Evolutionary conservation across 1,140 invertebrate genomes (phyloP).

Genomic region (Neodiprion virginianus): DNA sequence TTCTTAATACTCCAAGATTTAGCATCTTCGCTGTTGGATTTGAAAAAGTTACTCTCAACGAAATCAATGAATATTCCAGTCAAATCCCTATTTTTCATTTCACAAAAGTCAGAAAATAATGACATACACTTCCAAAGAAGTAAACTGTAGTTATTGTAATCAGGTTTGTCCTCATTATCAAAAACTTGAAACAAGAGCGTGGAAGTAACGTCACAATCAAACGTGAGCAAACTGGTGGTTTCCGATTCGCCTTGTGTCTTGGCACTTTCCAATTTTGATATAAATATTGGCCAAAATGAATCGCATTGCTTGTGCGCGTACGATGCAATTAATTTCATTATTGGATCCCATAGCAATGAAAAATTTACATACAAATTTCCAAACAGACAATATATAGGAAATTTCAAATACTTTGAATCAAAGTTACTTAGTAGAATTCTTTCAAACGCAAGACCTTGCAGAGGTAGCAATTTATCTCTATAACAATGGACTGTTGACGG

Average conservation of each 20-base stretch:
- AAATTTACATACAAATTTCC: constrained; percentile 88
- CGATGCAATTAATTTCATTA: constrained; percentile 73
- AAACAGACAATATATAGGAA: constrained; percentile 78
- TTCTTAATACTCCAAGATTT: constrained; percentile 61
- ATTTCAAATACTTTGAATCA: constrained; percentile 65
- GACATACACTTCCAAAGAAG: constrained; percentile 83
- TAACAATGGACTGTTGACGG: constrained; percentile 76
- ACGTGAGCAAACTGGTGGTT: constrained; percentile 26
- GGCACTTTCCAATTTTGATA: constrained; percentile 66
- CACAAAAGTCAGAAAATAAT: constrained; percentile 74
- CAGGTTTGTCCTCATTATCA: constrained; percentile 65
- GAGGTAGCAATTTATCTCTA: constrained; percentile 74
- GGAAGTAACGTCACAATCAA: constrained; percentile 43
- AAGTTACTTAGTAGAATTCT: constrained; percentile 64
- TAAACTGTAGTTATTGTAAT: constrained; percentile 78
- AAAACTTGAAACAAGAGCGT: constrained; percentile 32
- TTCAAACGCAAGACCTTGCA: constrained; percentile 76
- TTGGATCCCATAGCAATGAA: constrained; percentile 86
- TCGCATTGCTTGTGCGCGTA: constrained; percentile 72
- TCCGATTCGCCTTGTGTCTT: constrained; percentile 37
- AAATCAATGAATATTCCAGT: constrained; percentile 81
- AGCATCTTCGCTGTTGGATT: constrained; percentile 58
- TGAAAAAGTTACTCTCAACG: constrained; percentile 67
- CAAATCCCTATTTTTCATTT: constrained; percentile 80
- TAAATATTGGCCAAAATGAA: constrained; percentile 82